phyloP scores from a whole-genome alignment of 2,888 invertebrate species.

The Yponomeuta sedellus region DNA sequence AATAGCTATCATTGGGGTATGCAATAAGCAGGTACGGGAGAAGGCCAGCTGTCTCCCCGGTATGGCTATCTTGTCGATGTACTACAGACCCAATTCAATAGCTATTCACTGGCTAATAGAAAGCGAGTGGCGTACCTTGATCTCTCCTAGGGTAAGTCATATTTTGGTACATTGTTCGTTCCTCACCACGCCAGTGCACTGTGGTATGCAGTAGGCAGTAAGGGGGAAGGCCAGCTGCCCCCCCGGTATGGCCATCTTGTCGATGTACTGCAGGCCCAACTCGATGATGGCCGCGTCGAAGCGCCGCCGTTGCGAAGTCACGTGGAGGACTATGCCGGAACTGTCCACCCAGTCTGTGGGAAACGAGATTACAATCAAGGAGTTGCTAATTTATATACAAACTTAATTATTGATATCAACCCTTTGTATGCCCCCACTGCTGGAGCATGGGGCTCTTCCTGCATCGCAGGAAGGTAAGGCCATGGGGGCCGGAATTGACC shows the following conservation, averaged over 20 bases:
- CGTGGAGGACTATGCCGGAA: constrained; percentile 90
- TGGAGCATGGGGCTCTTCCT: no score
- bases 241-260: constrained; percentile 99
- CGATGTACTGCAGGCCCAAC: constrained; percentile 96
- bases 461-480: no score
- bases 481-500: no score
- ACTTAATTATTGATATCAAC: no score
- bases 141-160: no score
- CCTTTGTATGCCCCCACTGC: no score
- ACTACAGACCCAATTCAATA: constrained; percentile 98
- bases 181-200: constrained; percentile 92
- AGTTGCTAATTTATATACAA: no score
- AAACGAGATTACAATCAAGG: not conserved
- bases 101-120: no score
- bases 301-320: constrained; percentile 84
- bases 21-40: constrained; percentile 91
- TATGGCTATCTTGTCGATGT: constrained; percentile 98
- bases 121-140: no score
- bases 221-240: constrained; percentile 85
- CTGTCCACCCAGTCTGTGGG: constrained; percentile 86
- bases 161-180: not conserved
- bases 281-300: constrained; percentile 98
- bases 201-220: constrained; percentile 92
- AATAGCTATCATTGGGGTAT: constrained; percentile 95
- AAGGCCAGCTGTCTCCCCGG: constrained; percentile 90